These are phyloP conservation scores for Matsumyia berberina DNA, from an alignment of 2,888 invertebrate genomes.

Conservation along the genomic window DNA sequence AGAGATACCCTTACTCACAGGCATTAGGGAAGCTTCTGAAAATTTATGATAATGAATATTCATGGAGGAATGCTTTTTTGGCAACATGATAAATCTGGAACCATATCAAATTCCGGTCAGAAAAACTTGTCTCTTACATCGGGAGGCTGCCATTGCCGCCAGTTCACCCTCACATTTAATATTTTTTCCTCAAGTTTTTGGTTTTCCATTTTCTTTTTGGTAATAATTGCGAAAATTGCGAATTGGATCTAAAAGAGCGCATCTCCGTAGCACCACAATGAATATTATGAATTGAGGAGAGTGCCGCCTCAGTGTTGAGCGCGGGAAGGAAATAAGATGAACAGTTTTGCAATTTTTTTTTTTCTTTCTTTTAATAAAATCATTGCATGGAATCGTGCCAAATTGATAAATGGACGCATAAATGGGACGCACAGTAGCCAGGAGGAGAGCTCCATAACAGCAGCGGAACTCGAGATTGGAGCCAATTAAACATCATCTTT, in stretches of 20 bases:
- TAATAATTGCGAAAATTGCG: constrained; percentile 54
- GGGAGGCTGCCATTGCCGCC: neutral
- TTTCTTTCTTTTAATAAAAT: constrained; percentile 62
- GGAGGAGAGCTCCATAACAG: neutral
- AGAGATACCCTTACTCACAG: constrained; percentile 39
- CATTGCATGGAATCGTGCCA: constrained; percentile 73
- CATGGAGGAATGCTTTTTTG: constrained; percentile 72
- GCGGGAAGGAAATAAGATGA: constrained; percentile 24
- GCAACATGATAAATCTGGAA: constrained; percentile 75
- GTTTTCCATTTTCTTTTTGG: constrained; percentile 13
- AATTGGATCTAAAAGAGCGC: constrained; percentile 39
- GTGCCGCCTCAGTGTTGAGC: neutral
- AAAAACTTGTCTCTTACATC: constrained; percentile 35
- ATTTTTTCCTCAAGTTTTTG: constrained; percentile 20
- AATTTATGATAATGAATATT: constrained; percentile 75
- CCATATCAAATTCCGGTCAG: constrained; percentile 71
- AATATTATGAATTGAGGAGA: constrained; percentile 43
- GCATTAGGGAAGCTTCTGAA: constrained; percentile 63
- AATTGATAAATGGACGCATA: constrained; percentile 70
- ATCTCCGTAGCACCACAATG: constrained; percentile 43
- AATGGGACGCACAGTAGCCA: constrained; percentile 53
- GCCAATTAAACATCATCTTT: constrained; percentile 75
- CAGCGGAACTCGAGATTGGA: constrained; percentile 56
- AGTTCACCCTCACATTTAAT: constrained; percentile 45
- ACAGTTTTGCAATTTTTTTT: too few relatives aligned